A percentile compares a stretch with the other conserved stretches of the same genome.
phyloP scores from a whole-genome alignment of 2,113 vertebrate species.

The Sceloporus tristichus region DNA sequence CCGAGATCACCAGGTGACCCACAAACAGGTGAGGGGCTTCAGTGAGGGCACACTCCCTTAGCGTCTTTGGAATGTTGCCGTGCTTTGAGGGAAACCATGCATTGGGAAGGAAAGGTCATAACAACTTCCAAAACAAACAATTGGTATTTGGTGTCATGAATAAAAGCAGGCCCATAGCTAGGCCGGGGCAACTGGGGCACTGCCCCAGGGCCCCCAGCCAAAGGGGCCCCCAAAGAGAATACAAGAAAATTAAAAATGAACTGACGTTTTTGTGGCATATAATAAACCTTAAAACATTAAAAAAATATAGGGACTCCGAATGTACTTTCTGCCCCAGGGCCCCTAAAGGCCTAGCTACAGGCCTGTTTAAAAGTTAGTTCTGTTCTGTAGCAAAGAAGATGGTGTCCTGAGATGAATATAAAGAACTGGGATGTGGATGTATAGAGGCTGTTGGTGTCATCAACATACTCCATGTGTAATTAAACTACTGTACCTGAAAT shows the following conservation, averaged over 20 bases:
- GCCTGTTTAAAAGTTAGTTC: too few species aligned
- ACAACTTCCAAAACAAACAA: neutral
- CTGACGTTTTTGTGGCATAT: too few species aligned
- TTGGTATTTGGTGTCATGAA: neutral
- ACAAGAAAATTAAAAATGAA: too few species aligned
- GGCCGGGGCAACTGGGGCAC: too few species aligned
- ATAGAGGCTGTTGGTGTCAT: neutral
- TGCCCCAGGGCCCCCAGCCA: too few species aligned
- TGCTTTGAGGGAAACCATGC: neutral
- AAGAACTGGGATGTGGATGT: neutral
- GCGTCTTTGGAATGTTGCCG: too few species aligned
- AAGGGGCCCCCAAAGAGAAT: too few species aligned
- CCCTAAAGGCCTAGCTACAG: too few species aligned
- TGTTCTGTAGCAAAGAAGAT: neutral
- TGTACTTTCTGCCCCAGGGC: too few species aligned
- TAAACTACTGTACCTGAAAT: neutral
- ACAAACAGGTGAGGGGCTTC: slow-evolving; percentile 61
- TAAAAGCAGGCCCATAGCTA: neutral
- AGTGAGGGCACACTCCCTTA: neutral
- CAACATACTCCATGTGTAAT: neutral
- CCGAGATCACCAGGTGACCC: slow-evolving; percentile 68
- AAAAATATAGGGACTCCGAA: too few species aligned
- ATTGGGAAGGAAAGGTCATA: neutral
- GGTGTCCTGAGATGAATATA: neutral
- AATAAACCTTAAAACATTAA: too few species aligned